Percentiles rank a stretch among this genome's conserved stretches.
Conservation (phyloP, 1,140 invertebrate species). For the Ditylenchus dipsaci region DNA sequence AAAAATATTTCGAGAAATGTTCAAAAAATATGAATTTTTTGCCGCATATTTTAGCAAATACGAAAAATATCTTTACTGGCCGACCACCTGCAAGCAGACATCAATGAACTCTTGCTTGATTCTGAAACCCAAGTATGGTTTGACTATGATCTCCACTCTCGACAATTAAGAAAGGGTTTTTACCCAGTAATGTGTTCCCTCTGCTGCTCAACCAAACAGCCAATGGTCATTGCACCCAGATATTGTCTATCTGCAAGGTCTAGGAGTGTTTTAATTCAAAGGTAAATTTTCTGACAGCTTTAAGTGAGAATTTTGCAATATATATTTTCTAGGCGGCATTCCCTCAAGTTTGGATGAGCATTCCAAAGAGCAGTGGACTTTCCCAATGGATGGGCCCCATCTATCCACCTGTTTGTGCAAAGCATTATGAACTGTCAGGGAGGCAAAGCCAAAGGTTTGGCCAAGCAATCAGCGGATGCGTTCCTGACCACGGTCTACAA, state of each 20-base stretch:
- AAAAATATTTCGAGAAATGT: background rate
- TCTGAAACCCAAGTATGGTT: conserved; percentile 78
- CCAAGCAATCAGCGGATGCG: conserved; percentile 19
- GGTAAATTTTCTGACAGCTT: conserved; percentile 24
- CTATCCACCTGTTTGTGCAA: conserved; percentile 48
- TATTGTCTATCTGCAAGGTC: conserved; percentile 67
- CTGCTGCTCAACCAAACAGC: conserved; percentile 68
- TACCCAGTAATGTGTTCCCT: conserved; percentile 79
- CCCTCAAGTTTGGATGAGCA: conserved; percentile 70
- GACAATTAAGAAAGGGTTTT: conserved; percentile 62
- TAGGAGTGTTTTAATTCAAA: conserved; percentile 63
- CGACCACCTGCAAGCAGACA: conserved; percentile 13
- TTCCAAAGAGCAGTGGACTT: conserved; percentile 87
- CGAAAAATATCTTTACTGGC: conserved; percentile 62
- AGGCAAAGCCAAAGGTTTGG: conserved; percentile 28
- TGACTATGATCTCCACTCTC: conserved; percentile 73
- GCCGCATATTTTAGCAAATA: conserved; percentile 59
- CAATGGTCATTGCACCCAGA: conserved; percentile 66
- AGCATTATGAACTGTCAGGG: conserved; percentile 62
- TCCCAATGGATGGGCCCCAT: conserved; percentile 70
- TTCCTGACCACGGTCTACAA: conserved; percentile 78
- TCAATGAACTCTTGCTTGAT: conserved; percentile 64
- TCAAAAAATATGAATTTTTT: background rate
- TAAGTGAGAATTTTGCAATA: background rate
- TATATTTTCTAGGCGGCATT: conserved; percentile 66